phyloP scores from a whole-genome alignment of 2,113 vertebrate genomes.

The Prionailurus bengalensis region DNA sequence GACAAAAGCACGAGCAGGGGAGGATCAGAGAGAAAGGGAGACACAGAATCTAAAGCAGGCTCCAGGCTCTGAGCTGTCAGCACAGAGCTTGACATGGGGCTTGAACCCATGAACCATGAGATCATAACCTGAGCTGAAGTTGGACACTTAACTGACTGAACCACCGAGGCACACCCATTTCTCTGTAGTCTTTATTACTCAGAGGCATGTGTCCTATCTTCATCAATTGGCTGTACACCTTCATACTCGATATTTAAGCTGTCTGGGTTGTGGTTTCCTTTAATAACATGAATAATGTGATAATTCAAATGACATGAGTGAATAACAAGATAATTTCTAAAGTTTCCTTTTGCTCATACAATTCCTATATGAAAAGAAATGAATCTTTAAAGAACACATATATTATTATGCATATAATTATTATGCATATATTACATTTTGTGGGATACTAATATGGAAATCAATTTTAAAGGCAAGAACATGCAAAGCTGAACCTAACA shows the following conservation, averaged over 20 bases:
- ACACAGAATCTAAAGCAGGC: too few species aligned
- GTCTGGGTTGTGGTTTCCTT: conserved; percentile 41
- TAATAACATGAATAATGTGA: background rate
- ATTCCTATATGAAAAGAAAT: conserved; percentile 49
- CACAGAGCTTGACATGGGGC: too few species aligned
- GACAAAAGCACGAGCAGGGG: too few species aligned
- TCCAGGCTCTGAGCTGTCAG: too few species aligned
- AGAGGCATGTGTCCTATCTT: background rate
- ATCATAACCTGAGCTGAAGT: too few species aligned
- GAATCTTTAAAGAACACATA: background rate
- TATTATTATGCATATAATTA: background rate
- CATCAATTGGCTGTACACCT: background rate
- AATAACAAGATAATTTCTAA: conserved; percentile 43
- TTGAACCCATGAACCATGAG: too few species aligned
- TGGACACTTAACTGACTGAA: too few species aligned
- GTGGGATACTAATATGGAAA: background rate
- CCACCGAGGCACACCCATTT: background rate
- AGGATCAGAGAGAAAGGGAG: too few species aligned
- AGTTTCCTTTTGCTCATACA: background rate
- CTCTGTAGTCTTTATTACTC: background rate
- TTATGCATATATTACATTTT: background rate
- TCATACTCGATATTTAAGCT: background rate
- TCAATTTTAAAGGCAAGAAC: conserved; percentile 6
- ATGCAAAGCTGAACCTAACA: conserved; percentile 27
- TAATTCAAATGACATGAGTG: conserved; percentile 6